A percentile compares a stretch with the other conserved stretches of the same genome.
Conservation (phyloP, 1,140 invertebrate genomes). For the Charaxes varanes region DNA sequence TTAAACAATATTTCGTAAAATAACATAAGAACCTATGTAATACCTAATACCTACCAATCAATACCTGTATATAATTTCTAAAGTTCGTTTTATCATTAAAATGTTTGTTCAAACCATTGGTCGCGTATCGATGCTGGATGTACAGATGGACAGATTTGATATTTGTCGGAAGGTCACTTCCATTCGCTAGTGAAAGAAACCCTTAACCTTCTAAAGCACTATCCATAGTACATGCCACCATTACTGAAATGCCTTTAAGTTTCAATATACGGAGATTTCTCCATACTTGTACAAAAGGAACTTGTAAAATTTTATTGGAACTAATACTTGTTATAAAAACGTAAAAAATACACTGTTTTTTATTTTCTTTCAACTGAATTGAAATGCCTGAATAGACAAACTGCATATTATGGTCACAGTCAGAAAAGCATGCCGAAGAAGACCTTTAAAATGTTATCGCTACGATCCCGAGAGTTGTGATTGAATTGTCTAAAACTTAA, state of each 20-base stretch:
- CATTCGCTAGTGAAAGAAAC: conserved; percentile 43
- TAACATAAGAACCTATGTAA: too few relatives aligned
- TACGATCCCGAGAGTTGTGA: too few relatives aligned
- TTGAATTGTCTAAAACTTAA: too few relatives aligned
- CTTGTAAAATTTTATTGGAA: conserved; percentile 72
- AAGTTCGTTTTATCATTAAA: neutral
- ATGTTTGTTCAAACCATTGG: conserved; percentile 16
- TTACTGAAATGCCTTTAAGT: conserved; percentile 55
- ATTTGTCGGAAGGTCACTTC: conserved; percentile 27
- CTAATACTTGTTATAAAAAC: conserved; percentile 71
- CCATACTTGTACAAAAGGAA: conserved; percentile 67
- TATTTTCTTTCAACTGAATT: too few relatives aligned
- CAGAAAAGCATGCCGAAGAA: too few relatives aligned
- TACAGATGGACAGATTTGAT: conserved; percentile 51
- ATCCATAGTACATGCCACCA: conserved; percentile 55
- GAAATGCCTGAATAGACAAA: too few relatives aligned
- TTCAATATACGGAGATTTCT: conserved; percentile 51
- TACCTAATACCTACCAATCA: too few relatives aligned
- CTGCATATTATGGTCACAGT: too few relatives aligned
- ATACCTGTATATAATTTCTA: too few relatives aligned
- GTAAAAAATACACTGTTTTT: too few relatives aligned
- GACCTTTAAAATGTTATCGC: too few relatives aligned
- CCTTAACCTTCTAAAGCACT: conserved; percentile 56
- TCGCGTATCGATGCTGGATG: conserved; percentile 40
- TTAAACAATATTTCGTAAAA: too few relatives aligned